phyloP scores from a whole-genome alignment of 2,113 vertebrate genomes.

The Thermophis baileyi region DNA sequence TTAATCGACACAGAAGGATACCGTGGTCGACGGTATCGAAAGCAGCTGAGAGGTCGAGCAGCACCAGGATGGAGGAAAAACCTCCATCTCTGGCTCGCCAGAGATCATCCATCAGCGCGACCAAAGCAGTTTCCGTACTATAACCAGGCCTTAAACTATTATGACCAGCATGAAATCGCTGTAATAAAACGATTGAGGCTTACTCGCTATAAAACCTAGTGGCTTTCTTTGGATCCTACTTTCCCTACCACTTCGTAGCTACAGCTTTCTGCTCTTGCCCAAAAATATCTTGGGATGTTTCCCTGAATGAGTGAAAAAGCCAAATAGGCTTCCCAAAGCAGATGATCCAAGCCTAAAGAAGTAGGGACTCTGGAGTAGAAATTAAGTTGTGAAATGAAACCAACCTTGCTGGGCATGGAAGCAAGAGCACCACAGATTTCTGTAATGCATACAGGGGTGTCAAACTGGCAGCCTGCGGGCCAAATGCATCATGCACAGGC shows the following conservation, averaged over 20 bases:
- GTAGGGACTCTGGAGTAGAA: neutral
- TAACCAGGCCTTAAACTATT: too few species aligned
- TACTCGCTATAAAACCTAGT: constrained; percentile 88
- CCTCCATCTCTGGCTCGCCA: too few species aligned
- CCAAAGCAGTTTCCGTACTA: too few species aligned
- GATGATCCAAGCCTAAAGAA: constrained; percentile 15
- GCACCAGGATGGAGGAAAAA: too few species aligned
- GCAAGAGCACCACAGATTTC: neutral
- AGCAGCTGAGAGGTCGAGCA: too few species aligned
- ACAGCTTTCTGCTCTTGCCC: constrained; percentile 83
- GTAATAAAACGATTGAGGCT: constrained; percentile 62
- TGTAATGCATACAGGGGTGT: neutral
- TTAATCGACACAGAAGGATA: too few species aligned
- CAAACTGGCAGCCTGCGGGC: too few species aligned
- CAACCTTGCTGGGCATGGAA: neutral
- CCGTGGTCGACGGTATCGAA: too few species aligned
- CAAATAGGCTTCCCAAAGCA: constrained; percentile 74
- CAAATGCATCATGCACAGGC: too few species aligned
- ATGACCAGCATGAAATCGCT: constrained; percentile 46
- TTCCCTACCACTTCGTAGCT: constrained; percentile 79
- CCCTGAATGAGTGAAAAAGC: constrained; percentile 79
- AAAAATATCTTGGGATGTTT: constrained; percentile 80
- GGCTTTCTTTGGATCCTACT: constrained; percentile 82
- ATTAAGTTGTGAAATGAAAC: neutral
- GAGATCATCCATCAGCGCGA: too few species aligned